Conservation (phyloP, 2,797 vertebrate species). For the Onychomys leucogaster region DNA sequence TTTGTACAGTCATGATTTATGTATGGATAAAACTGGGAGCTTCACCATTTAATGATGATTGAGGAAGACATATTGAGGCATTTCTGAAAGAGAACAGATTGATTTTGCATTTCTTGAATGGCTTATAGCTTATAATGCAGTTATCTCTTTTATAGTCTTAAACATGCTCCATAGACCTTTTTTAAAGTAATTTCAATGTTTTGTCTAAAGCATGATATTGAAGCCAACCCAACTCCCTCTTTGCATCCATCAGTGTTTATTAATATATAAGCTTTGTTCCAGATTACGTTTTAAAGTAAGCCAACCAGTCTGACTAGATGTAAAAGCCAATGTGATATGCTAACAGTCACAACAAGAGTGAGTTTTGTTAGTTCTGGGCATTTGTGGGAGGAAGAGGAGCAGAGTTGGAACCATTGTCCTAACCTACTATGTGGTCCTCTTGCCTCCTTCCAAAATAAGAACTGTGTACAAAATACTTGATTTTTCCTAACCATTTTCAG, state of each 20-base stretch:
- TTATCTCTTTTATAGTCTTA: conserved; percentile 56
- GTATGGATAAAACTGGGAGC: background rate
- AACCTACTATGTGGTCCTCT: fast-evolving
- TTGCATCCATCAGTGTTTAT: background rate
- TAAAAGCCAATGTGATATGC: background rate
- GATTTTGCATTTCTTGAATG: conserved; percentile 61
- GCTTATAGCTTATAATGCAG: conserved; percentile 15
- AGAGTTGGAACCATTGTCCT: background rate
- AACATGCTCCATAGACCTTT: conserved; percentile 44
- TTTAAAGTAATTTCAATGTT: conserved; percentile 56
- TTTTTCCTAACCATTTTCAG: background rate
- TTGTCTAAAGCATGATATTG: conserved; percentile 39
- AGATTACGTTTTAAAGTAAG: conserved; percentile 29
- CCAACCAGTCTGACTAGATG: background rate
- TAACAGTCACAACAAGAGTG: background rate
- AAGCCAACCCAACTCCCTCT: background rate
- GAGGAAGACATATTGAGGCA: conserved; percentile 63
- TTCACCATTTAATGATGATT: conserved; percentile 61
- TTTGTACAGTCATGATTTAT: conserved; percentile 61
- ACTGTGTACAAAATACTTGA: background rate
- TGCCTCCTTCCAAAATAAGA: background rate
- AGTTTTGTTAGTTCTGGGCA: background rate
- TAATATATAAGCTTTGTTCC: background rate
- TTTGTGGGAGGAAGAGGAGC: background rate
- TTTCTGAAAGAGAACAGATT: conserved; percentile 61